Evolutionary conservation across 2,113 vertebrate genomes (phyloP).

Genomic region (Sphyrna mokarran): DNA sequence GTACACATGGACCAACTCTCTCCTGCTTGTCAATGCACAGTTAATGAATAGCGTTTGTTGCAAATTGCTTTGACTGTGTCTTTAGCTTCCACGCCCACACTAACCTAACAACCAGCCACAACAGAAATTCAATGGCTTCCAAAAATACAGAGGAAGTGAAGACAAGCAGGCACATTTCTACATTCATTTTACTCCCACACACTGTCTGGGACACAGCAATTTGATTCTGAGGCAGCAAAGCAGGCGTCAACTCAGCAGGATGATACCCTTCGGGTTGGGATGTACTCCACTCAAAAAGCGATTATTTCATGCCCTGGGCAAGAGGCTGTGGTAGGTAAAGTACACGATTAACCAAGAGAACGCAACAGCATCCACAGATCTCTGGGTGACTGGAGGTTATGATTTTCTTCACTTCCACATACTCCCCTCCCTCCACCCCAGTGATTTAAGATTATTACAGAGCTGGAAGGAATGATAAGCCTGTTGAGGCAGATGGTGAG

Average conservation of each 20-base stretch:
- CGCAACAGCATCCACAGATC: not conserved
- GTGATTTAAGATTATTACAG: not conserved
- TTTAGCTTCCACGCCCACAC: not conserved
- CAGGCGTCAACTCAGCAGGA: not conserved
- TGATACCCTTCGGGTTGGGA: not conserved
- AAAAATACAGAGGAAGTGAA: constrained; percentile 21
- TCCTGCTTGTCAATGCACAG: not conserved
- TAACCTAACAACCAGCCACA: constrained; percentile 3
- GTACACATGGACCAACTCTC: not conserved
- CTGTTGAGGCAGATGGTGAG: not conserved
- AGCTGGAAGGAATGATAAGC: not conserved
- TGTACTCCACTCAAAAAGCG: not conserved
- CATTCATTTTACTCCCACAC: constrained; percentile 4
- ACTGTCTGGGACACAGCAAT: not conserved
- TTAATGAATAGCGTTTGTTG: not conserved
- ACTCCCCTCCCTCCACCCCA: not conserved
- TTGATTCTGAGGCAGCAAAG: not conserved
- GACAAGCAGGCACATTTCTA: not conserved
- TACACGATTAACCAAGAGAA: not conserved
- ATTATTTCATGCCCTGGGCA: not conserved
- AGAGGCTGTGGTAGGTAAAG: not conserved
- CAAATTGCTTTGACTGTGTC: not conserved
- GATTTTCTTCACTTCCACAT: not conserved
- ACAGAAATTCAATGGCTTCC: not conserved
- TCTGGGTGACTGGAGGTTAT: not conserved